Evolutionary conservation across 2,797 vertebrate species (phyloP).

Genomic region (Mergus octosetaceus): DNA sequence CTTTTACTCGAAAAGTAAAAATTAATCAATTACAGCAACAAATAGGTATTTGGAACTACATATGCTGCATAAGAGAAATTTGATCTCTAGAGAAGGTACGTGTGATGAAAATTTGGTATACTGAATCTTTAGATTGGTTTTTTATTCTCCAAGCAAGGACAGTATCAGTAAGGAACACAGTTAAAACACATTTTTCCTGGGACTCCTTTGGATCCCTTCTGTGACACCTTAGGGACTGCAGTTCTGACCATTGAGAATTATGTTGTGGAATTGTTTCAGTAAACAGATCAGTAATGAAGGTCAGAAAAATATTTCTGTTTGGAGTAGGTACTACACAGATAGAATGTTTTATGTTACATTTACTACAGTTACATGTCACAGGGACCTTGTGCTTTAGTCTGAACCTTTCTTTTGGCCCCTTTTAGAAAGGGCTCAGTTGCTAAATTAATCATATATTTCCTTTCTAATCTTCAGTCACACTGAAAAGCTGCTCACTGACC

Average conservation of each 20-base stretch:
- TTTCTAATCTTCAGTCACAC: not conserved
- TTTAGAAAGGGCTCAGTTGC: not conserved
- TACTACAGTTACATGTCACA: not conserved
- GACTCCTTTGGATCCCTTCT: not conserved
- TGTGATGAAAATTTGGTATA: not conserved
- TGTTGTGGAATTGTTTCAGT: not conserved
- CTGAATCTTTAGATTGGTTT: not conserved
- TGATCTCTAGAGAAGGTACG: not conserved
- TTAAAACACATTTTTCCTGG: accelerated
- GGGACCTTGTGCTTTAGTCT: not conserved
- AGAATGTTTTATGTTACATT: not conserved
- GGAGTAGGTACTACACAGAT: not conserved
- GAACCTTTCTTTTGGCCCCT: not conserved
- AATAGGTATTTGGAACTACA: not conserved
- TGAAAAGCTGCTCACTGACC: not conserved
- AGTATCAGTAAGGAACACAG: not conserved
- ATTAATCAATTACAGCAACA: not conserved
- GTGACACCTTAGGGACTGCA: not conserved
- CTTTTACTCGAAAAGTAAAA: not conserved
- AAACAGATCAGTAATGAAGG: too few species aligned
- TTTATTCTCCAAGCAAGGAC: not conserved
- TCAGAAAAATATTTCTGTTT: not conserved
- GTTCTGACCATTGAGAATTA: not conserved
- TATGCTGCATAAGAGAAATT: not conserved
- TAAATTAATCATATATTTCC: not conserved